These are phyloP conservation scores for Morpho achilles DNA, from an alignment of 2,888 invertebrate species.

Conservation along the genomic window DNA sequence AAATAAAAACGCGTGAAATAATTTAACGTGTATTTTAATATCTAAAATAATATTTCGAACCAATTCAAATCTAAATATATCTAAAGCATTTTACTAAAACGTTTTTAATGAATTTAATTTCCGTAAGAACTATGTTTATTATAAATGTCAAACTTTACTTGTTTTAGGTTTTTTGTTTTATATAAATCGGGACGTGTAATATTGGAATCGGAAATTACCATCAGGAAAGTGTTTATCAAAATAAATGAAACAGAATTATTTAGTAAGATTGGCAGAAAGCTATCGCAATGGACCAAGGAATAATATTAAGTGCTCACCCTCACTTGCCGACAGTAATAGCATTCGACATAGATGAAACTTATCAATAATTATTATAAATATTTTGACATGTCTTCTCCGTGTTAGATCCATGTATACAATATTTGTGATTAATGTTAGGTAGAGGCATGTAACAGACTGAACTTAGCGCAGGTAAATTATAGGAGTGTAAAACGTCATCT, in stretches of 20 bases:
- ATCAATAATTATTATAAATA: conserved; percentile 36
- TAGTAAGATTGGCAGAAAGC: conserved; percentile 72
- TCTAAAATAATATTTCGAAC: too few species aligned
- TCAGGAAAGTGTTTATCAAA: conserved; percentile 20
- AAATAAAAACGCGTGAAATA: too few species aligned
- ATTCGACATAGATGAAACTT: conserved; percentile 41
- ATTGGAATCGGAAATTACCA: conserved; percentile 23
- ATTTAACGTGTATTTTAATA: too few species aligned
- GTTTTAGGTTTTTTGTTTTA: not conserved
- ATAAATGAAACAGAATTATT: conserved; percentile 39
- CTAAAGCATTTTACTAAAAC: too few species aligned
- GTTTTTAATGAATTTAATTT: too few species aligned
- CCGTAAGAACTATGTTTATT: too few species aligned
- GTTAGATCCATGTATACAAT: conserved; percentile 70
- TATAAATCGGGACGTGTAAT: conserved; percentile 25
- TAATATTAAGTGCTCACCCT: conserved; percentile 66
- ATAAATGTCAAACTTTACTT: too few species aligned
- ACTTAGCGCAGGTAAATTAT: conserved; percentile 48
- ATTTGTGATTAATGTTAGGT: conserved; percentile 67
- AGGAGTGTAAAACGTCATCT: conserved; percentile 16
- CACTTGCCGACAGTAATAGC: conserved; percentile 66
- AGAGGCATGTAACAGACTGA: conserved; percentile 67
- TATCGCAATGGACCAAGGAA: conserved; percentile 73
- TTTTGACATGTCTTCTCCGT: conserved; percentile 63
- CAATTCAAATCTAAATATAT: too few species aligned